Conservation (phyloP, 2,888 invertebrate genomes). For the Callyntrura sp. region DNA sequence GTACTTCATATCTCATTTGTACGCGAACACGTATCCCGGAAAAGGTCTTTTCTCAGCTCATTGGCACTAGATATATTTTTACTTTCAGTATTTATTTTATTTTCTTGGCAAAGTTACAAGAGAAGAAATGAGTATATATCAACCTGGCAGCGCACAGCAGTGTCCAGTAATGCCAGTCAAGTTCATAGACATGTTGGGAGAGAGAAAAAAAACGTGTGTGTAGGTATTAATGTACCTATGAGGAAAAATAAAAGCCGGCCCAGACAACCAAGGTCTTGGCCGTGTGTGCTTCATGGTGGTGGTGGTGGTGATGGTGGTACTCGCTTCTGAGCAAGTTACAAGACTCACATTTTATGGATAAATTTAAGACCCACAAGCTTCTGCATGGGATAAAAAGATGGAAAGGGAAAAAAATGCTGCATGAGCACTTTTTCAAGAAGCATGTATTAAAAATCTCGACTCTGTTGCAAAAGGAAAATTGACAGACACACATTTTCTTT, state of each 20-base stretch:
- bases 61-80: slow-evolving; percentile 50
- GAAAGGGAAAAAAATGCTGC: slow-evolving; percentile 17
- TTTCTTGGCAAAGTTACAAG: slow-evolving; percentile 61
- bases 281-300: slow-evolving; percentile 69
- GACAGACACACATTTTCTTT: slow-evolving; percentile 9
- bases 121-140: neutral
- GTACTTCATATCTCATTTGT: slow-evolving; percentile 3
- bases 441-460: slow-evolving; percentile 61
- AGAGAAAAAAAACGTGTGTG: too few relatives aligned
- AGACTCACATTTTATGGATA: slow-evolving; percentile 53
- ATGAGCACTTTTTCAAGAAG: slow-evolving; percentile 6
- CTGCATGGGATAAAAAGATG: slow-evolving; percentile 35
- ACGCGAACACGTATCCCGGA: neutral
- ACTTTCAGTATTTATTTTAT: slow-evolving; percentile 47
- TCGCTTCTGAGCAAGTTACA: slow-evolving; percentile 59
- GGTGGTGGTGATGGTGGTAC: too few relatives aligned
- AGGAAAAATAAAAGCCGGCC: slow-evolving; percentile 63
- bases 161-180: slow-evolving; percentile 62
- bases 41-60: slow-evolving; percentile 35
- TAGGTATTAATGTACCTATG: too few relatives aligned
- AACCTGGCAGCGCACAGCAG: slow-evolving; percentile 42
- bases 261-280: slow-evolving; percentile 21
- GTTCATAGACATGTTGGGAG: slow-evolving; percentile 5
- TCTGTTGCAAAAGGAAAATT: slow-evolving; percentile 15
- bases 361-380: slow-evolving; percentile 71